These are phyloP conservation scores for Troglohyphantes excavatus DNA, from an alignment of 2,888 invertebrate genomes.

Conservation along the genomic window DNA sequence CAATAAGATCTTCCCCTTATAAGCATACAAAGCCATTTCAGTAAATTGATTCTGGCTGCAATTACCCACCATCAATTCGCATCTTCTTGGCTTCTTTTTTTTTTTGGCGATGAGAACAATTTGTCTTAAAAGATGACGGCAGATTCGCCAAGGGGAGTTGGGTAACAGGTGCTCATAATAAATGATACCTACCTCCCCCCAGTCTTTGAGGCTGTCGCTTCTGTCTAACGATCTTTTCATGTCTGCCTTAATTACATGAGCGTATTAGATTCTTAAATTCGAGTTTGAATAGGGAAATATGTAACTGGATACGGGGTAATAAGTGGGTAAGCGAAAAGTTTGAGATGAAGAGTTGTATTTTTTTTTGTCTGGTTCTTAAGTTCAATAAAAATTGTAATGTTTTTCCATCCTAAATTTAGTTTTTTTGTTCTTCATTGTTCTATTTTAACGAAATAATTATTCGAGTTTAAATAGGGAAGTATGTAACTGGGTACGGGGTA, in stretches of 20 bases:
- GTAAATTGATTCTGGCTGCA: conserved; percentile 36
- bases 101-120: conserved; percentile 26
- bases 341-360: no score
- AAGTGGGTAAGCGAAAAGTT: no score
- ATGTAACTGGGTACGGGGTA: no score
- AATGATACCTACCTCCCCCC: conserved; percentile 26
- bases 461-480: no score
- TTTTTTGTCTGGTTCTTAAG: no score
- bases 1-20: background rate
- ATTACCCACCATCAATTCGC: conserved; percentile 12
- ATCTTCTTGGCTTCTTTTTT: background rate
- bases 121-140: conserved; percentile 37
- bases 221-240: conserved; percentile 18
- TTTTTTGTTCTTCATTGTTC: no score
- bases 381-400: no score
- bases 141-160: background rate
- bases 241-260: conserved; percentile 32
- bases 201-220: background rate
- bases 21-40: conserved; percentile 3
- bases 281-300: conserved; percentile 1
- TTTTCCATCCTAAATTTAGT: no score
- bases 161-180: conserved; percentile 66
- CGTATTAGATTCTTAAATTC: background rate
- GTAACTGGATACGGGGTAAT: no score
- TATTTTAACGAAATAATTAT: no score